Conservation (phyloP, 2,797 vertebrate genomes). For the Malacoraja senta region DNA sequence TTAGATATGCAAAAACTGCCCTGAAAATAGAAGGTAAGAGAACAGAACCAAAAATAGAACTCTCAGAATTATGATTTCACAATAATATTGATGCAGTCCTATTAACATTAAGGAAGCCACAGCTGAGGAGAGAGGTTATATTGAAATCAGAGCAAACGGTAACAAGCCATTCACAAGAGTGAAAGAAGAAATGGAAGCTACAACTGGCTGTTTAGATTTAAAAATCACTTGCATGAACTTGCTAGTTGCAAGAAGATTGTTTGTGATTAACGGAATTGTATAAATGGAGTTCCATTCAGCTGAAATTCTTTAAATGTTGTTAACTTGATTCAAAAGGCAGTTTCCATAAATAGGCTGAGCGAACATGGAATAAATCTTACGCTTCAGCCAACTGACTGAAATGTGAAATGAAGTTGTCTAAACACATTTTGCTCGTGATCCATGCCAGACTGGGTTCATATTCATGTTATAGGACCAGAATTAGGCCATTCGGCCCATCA, state of each 20-base stretch:
- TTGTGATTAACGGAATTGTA: not conserved
- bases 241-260: not conserved
- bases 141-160: not conserved
- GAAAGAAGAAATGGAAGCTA: not conserved
- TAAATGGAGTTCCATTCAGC: not conserved
- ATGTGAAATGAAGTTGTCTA: not conserved
- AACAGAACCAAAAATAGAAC: not conserved
- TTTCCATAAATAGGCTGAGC: not conserved
- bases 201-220: not conserved
- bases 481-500: too few relatives aligned
- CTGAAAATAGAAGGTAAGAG: conserved; percentile 76
- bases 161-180: not conserved
- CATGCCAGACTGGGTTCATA: not conserved
- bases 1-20: conserved; percentile 76
- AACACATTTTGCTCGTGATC: not conserved
- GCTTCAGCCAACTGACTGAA: not conserved
- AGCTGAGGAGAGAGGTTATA: not conserved
- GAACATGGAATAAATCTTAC: not conserved
- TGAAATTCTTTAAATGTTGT: not conserved
- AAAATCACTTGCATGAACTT: not conserved
- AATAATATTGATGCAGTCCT: not conserved
- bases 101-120: not conserved
- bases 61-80: not conserved
- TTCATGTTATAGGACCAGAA: too few relatives aligned
- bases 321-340: not conserved